A percentile compares a stretch with the other conserved stretches of the same genome.
phyloP scores from a whole-genome alignment of 2,797 vertebrate genomes.

The Tolypeutes matacus region DNA sequence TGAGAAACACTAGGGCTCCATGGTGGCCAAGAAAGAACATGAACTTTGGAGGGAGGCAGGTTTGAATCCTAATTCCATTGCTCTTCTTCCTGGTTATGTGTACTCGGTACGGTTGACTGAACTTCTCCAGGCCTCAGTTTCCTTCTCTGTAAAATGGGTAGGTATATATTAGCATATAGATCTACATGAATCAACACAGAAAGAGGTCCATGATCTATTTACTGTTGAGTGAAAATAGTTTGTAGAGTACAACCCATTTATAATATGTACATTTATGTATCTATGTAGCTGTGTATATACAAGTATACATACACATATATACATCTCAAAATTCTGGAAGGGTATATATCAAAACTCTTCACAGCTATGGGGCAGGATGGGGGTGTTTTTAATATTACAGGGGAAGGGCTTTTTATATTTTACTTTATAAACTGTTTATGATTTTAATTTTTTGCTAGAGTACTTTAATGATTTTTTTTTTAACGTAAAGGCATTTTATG shows the following conservation, averaged over 20 bases:
- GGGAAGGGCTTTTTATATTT: background rate
- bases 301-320: background rate
- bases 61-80: background rate
- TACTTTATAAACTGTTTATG: background rate
- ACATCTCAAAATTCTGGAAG: background rate
- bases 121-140: background rate
- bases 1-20: background rate
- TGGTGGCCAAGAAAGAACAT: background rate
- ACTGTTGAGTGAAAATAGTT: background rate
- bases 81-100: background rate
- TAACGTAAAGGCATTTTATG: background rate
- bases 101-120: background rate
- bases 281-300: fast-evolving
- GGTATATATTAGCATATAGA: background rate
- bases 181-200: background rate
- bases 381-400: background rate
- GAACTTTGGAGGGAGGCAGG: background rate
- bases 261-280: background rate
- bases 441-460: background rate
- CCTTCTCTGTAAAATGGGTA: constrained; percentile 7
- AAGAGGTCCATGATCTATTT: background rate
- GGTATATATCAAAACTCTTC: constrained; percentile 14
- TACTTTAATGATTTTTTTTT: background rate
- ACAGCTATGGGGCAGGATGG: background rate
- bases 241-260: background rate